Evolutionary conservation across 2,113 vertebrate species (phyloP), one percentile per base, ranked within the genome.

Genomic region (Psilopsiagon aymara): DNA sequence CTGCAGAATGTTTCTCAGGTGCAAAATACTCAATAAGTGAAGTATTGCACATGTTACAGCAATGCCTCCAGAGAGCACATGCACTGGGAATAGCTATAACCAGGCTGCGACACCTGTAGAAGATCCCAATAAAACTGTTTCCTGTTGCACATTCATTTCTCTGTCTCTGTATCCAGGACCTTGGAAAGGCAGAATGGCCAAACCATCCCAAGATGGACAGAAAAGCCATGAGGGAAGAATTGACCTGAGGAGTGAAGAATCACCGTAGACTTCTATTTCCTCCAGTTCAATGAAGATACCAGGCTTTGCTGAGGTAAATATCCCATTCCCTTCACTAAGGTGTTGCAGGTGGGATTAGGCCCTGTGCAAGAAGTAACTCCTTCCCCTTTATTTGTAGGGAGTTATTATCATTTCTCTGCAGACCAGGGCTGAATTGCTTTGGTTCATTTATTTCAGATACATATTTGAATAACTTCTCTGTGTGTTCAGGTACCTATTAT

Each of bases 221-320:
- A 57, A 69, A 63, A 24, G 3, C 23, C 2, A 1, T 12, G 47
- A 41, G 17, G 51, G 16, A 62, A 46, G 19, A 29, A 4, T 28
- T 44, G 31, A 57, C 5, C 53, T 84, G 8, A 13, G 37, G 8
- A 86, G 11, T 10, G 7, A 74, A 73, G 82, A 66, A 39, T 35
- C 15, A 27, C 18, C 29, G 10, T 0, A 6, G 18, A 21, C 3
- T 57, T 3, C 0, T 37, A 11, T 49, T 81, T 83, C 21, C 19
- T 44, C 13, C 8, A 23, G 18, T 37, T 88, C 51, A 44, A 1
- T 1, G 53, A 8, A 17, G 68, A 46, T 59, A 6, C 7, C 31
- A 67, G 60, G 18, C 2, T 70, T 66, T 55, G 10, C 60, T 39
- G 17, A 35, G 9, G 5, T 25, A 28, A 46, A 55, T 35, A 29